phyloP scores from a whole-genome alignment of 2,888 invertebrate genomes.

The Drosophila greeni region DNA sequence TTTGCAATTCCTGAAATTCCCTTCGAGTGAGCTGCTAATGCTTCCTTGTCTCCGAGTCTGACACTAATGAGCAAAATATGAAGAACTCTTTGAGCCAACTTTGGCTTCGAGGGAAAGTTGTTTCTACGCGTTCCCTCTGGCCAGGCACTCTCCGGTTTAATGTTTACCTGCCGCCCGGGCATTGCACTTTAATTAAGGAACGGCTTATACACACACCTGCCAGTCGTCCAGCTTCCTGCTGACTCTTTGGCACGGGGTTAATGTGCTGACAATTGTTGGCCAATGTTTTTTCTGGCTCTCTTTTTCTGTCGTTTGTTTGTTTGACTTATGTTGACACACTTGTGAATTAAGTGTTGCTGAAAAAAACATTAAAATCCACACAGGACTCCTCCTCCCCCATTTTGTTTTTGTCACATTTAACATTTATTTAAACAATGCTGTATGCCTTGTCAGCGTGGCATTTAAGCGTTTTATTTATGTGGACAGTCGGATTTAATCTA shows the following conservation, averaged over 20 bases:
- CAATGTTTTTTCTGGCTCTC: conserved; percentile 19
- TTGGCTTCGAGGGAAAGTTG: conserved; percentile 30
- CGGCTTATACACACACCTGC: conserved; percentile 29
- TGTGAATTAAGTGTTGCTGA: conserved; percentile 56
- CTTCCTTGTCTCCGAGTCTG: conserved; percentile 27
- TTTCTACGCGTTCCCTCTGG: conserved; percentile 4
- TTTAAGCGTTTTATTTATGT: conserved; percentile 35
- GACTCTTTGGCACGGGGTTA: conserved; percentile 46
- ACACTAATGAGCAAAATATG: conserved; percentile 62
- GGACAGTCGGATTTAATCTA: conserved; percentile 25
- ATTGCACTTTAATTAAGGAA: conserved; percentile 58
- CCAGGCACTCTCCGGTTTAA: conserved; percentile 1
- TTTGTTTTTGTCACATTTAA: conserved; percentile 21
- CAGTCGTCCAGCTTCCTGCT: conserved; percentile 16
- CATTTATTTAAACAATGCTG: conserved; percentile 31
- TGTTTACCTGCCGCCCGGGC: conserved; percentile 18
- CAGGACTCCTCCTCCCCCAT: conserved; percentile 4
- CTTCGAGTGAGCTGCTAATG: conserved; percentile 8
- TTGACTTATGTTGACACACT: conserved; percentile 53
- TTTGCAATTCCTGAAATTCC: conserved; percentile 4
- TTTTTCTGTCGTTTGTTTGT: conserved; percentile 17
- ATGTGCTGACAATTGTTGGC: conserved; percentile 57
- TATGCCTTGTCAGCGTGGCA: conserved; percentile 28
- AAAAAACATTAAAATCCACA: conserved; percentile 16
- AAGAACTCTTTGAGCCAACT: conserved; percentile 44